Percentiles rank a stretch among this genome's conserved stretches.
Evolutionary conservation across 2,113 vertebrate species (phyloP).

Genomic region (Syrrhaptes paradoxus): DNA sequence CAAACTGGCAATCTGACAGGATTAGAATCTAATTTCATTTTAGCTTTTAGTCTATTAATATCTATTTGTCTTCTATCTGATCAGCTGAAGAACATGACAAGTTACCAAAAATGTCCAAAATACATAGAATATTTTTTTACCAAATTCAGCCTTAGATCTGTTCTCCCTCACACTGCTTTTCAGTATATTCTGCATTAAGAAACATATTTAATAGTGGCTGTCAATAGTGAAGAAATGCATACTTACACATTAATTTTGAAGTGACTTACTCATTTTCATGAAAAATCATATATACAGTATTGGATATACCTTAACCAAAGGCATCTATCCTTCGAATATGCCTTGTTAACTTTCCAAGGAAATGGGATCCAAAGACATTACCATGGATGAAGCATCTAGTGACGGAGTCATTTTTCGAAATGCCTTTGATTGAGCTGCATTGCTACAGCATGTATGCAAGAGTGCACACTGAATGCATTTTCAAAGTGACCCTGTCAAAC

Average conservation of each 20-base stretch:
- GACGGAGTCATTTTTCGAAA: conserved; percentile 7
- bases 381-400: neutral
- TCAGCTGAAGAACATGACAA: neutral
- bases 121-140: neutral
- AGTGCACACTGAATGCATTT: conserved; percentile 34
- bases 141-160: neutral
- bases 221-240: neutral
- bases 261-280: neutral
- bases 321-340: conserved; percentile 33
- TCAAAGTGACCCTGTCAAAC: conserved; percentile 63
- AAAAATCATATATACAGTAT: neutral
- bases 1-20: neutral
- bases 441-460: conserved; percentile 17
- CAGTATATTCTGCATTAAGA: neutral
- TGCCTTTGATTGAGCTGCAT: conserved; percentile 17
- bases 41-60: neutral
- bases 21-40: neutral
- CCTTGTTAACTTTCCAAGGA: conserved; percentile 51
- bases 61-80: neutral
- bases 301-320: neutral
- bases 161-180: neutral
- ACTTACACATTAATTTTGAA: neutral
- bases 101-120: neutral
- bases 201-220: neutral
- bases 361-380: conserved; percentile 27